Conservation (phyloP, 2,797 vertebrate species). For the Thunnus albacares region DNA sequence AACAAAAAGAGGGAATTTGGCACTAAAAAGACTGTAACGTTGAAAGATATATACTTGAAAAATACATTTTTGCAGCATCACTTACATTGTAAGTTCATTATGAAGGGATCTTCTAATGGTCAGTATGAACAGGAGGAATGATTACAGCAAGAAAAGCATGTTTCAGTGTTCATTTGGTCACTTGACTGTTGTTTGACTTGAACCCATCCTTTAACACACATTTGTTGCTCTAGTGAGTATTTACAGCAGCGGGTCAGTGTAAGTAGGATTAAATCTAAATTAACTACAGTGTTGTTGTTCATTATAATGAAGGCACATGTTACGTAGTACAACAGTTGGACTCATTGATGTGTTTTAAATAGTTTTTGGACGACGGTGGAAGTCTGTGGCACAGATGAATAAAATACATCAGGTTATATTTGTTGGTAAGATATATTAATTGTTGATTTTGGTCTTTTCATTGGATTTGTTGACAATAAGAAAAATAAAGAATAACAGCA, state of each 20-base stretch:
- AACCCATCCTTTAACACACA: too few relatives aligned
- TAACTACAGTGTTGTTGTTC: background rate
- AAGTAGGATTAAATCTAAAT: background rate
- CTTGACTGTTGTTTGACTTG: too few relatives aligned
- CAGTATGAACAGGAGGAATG: too few relatives aligned
- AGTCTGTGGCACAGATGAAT: background rate
- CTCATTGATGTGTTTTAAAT: too few relatives aligned
- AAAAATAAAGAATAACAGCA: background rate
- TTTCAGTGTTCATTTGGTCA: too few relatives aligned
- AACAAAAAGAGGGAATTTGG: too few relatives aligned
- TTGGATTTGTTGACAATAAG: background rate
- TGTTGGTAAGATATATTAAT: background rate
- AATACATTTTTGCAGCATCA: background rate
- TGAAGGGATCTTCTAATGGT: too few relatives aligned
- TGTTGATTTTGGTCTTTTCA: background rate
- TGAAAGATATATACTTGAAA: background rate
- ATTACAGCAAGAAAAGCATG: too few relatives aligned
- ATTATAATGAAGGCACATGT: background rate
- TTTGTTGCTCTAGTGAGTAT: background rate
- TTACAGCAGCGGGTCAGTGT: background rate
- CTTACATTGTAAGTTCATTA: too few relatives aligned
- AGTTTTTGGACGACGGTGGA: background rate
- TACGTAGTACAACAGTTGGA: too few relatives aligned
- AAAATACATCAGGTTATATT: background rate
- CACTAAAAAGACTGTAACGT: too few relatives aligned